A percentile compares a stretch with the other conserved stretches of the same genome.
These are phyloP conservation scores for Oryzias woworae DNA, from an alignment of 2,113 vertebrate genomes.

Conservation along the genomic window DNA sequence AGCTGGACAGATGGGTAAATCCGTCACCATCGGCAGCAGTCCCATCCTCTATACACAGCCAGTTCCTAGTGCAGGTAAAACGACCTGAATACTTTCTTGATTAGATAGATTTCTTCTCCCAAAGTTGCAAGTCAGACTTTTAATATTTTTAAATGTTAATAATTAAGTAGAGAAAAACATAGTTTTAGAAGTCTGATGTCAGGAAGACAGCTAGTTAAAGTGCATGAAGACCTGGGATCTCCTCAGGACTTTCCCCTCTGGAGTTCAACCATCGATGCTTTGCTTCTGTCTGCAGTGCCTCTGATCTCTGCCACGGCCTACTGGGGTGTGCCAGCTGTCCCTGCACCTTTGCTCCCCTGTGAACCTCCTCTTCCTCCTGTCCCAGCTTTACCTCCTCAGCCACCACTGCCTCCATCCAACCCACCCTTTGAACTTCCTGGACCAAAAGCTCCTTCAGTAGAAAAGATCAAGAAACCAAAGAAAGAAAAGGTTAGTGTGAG, in stretches of 20 bases:
- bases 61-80: slow-evolving; percentile 78
- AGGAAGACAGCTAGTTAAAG: not conserved
- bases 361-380: slow-evolving; percentile 71
- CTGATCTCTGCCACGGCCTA: slow-evolving; percentile 73
- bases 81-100: not conserved
- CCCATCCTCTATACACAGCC: slow-evolving; percentile 90
- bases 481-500: slow-evolving; percentile 86
- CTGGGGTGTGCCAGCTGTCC: slow-evolving; percentile 73
- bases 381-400: slow-evolving; percentile 66
- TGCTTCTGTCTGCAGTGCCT: slow-evolving; percentile 58
- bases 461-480: slow-evolving; percentile 88
- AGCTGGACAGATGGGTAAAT: slow-evolving; percentile 77
- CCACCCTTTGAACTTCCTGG: slow-evolving; percentile 61
- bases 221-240: not conserved
- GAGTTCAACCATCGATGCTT: not conserved
- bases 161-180: too few species aligned
- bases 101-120: too few species aligned
- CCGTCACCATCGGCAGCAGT: slow-evolving; percentile 91
- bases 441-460: slow-evolving; percentile 71
- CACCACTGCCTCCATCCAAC: slow-evolving; percentile 70
- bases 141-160: too few species aligned
- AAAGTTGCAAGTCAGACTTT: too few species aligned
- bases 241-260: too few species aligned
- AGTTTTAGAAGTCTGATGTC: too few species aligned
- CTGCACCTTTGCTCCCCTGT: slow-evolving; percentile 72